Conservation (phyloP, 2,113 vertebrate species). For the Peromyscus leucopus region DNA sequence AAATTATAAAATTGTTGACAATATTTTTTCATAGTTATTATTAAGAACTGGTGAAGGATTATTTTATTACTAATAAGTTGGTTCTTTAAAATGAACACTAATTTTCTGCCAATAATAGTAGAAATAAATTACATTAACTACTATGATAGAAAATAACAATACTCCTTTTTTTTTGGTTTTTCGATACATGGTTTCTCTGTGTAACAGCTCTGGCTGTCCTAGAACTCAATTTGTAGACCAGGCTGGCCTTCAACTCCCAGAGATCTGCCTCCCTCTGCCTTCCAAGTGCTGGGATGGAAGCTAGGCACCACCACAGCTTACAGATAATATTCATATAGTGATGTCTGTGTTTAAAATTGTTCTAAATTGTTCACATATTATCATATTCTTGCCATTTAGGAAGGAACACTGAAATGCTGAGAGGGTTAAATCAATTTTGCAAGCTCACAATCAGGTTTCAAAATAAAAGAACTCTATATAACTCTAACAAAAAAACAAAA, state of each 20-base stretch:
- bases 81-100: background rate
- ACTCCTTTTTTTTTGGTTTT: background rate
- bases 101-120: background rate
- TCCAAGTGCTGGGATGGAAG: background rate
- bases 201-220: background rate
- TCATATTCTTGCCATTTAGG: background rate
- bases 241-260: background rate
- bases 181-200: background rate
- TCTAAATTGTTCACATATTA: background rate
- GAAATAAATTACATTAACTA: background rate
- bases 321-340: background rate
- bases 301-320: rapidly evolving
- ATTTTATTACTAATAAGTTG: background rate
- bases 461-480: background rate
- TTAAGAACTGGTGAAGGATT: background rate
- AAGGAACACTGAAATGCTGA: background rate
- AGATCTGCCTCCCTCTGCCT: background rate
- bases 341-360: background rate
- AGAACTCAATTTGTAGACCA: background rate
- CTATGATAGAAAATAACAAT: background rate
- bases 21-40: background rate
- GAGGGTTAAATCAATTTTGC: background rate
- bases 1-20: background rate
- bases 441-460: background rate
- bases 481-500: background rate